Percentiles rank a stretch among this genome's conserved stretches.
Evolutionary conservation across 2,888 invertebrate species (phyloP).

Genomic region (Atethmia centrago): DNA sequence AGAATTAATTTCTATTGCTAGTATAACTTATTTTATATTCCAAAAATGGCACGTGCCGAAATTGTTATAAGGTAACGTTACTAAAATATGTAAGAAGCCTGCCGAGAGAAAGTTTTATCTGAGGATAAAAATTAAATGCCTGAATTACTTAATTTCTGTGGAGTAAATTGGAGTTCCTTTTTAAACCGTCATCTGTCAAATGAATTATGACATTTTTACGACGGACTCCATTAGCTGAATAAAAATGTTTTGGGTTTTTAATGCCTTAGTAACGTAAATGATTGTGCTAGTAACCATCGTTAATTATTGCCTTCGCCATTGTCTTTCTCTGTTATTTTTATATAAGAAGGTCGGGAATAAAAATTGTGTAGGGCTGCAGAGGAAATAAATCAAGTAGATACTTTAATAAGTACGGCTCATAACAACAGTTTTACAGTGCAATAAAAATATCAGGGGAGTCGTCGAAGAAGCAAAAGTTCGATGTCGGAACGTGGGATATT

Average conservation of each 20-base stretch:
- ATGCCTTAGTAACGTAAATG: slow-evolving; percentile 65
- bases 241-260: slow-evolving; percentile 74
- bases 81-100: slow-evolving; percentile 65
- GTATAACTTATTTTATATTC: slow-evolving; percentile 22
- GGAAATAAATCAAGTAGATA: slow-evolving; percentile 48
- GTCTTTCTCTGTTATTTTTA: slow-evolving; percentile 55
- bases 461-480: slow-evolving; percentile 87
- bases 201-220: slow-evolving; percentile 80
- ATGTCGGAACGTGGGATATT: slow-evolving; percentile 89
- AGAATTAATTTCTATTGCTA: slow-evolving; percentile 25
- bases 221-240: slow-evolving; percentile 78
- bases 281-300: slow-evolving; percentile 59
- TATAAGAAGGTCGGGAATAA: slow-evolving; percentile 7
- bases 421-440: slow-evolving; percentile 78
- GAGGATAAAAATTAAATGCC: slow-evolving; percentile 74
- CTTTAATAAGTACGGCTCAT: slow-evolving; percentile 61
- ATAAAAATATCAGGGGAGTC: slow-evolving; percentile 84
- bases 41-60: slow-evolving; percentile 19
- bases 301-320: slow-evolving; percentile 56
- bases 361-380: slow-evolving; percentile 27
- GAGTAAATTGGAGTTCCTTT: slow-evolving; percentile 77
- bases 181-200: slow-evolving; percentile 81
- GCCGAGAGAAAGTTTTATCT: slow-evolving; percentile 67
- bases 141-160: slow-evolving; percentile 75
- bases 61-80: slow-evolving; percentile 49